Evolutionary conservation across 2,888 invertebrate species (phyloP), one percentile per base, ranked within the genome.

Genomic region (Thysanoteuthis rhombus): DNA sequence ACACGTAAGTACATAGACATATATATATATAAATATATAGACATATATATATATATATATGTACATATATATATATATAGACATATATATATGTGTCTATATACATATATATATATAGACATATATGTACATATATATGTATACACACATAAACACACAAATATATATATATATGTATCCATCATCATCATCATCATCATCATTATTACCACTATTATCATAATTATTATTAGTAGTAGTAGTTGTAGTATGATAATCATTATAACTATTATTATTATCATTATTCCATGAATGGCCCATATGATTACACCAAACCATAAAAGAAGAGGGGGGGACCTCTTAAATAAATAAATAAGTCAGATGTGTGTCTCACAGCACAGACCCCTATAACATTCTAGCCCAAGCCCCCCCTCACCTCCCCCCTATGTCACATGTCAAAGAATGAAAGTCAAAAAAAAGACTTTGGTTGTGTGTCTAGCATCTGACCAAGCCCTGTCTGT

Each of bases 291-390:
- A 52, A 22, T 58, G 32, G 10, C 10, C 58, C 8, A 1, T 28
- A n/a, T 8, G n/a, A 75, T 32, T 8, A 75, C 75, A n/a, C n/a
- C 16, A 75, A 32, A 75, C 8, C n/a, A 58, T 58, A 25, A 25
- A 58, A 28, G 52, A 25, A 32, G 58, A 32, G n/a, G 58, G 16
- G n/a, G n/a, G 16, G 12, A n/a, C 12, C n/a, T n/a, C 10, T n/a
- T 22, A n/a, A 75, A 32, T n/a, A 75, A 75, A 75, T 32, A 75
- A 47, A 47, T 47, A 75, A n/a, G 16, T 75, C 8, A n/a, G n/a
- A n/a, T 75, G 75, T n/a, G 75, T 75, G 75, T 75, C n/a, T 75
- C 75, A 75, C n/a, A n/a, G 75, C 75, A 75, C n/a, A n/a, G 75
- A 75, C 75, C 75, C 75, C n/a, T 12, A 75, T 75, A 75, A 75